Evolutionary conservation across 64 coral and sea anemone species (phyloP).

Genomic region (Pocillopora damicornis): DNA sequence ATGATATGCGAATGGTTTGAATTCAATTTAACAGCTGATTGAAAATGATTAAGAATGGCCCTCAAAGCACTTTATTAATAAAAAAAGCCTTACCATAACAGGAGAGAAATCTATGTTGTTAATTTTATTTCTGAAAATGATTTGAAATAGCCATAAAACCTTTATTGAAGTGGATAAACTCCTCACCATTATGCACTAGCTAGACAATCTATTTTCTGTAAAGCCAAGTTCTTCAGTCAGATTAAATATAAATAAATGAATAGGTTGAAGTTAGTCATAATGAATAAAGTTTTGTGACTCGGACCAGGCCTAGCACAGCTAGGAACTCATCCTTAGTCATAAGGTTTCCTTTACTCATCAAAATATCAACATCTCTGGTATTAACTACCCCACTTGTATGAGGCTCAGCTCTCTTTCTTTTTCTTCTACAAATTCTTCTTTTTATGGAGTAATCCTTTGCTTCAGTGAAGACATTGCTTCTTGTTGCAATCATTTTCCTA

Average conservation of each 20-base stretch:
- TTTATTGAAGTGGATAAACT: no score
- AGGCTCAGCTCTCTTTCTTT: not conserved
- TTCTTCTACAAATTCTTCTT: not conserved
- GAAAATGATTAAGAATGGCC: no score
- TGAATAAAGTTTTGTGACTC: conserved; percentile 13
- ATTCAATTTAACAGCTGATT: no score
- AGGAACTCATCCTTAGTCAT: conserved; percentile 27
- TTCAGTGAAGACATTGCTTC: not conserved
- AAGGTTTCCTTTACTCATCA: conserved; percentile 24
- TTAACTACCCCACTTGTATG: not conserved
- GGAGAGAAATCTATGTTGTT: no score
- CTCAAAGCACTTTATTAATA: no score
- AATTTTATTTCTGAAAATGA: no score
- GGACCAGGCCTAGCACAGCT: not conserved
- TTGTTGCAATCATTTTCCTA: not conserved
- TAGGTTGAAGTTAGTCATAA: no score
- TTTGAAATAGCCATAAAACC: no score
- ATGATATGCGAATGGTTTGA: no score
- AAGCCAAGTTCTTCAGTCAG: not conserved
- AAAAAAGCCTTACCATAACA: no score
- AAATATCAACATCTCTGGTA: conserved; percentile 12
- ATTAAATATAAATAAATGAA: not conserved
- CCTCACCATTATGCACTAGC: no score
- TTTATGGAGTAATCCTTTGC: not conserved
- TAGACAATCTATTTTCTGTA: no score